Conservation (phyloP, 2,888 invertebrate genomes). For the Loripinus fragilis region DNA sequence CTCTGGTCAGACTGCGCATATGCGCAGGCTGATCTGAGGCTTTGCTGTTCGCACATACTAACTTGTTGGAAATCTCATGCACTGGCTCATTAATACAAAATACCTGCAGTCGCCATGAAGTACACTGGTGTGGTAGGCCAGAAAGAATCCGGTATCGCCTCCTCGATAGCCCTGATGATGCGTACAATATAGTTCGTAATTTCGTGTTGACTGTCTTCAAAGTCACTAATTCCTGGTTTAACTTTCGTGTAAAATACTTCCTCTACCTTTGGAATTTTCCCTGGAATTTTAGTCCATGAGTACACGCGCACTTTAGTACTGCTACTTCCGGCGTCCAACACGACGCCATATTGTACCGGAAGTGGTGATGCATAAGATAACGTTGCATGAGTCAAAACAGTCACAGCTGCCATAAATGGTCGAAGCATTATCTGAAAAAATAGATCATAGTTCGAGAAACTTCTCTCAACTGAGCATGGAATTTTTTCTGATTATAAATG, state of each 20-base stretch:
- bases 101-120: constrained; percentile 84
- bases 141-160: constrained; percentile 78
- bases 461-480: too few relatives aligned
- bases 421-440: constrained; percentile 8
- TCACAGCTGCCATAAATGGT: constrained; percentile 4
- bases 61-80: too few relatives aligned
- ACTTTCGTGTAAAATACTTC: constrained; percentile 64
- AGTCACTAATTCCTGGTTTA: constrained; percentile 67
- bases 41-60: too few relatives aligned
- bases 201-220: constrained; percentile 41
- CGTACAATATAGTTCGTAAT: constrained; percentile 76
- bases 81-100: too few relatives aligned
- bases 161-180: constrained; percentile 80
- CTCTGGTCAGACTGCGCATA: too few relatives aligned
- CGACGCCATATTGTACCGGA: constrained; percentile 81
- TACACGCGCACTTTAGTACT: constrained; percentile 84
- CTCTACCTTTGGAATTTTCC: constrained; percentile 56
- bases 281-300: constrained; percentile 75
- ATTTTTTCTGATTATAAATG: too few relatives aligned
- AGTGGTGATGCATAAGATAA: background rate
- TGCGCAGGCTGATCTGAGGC: too few relatives aligned
- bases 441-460: too few relatives aligned
- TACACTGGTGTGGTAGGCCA: constrained; percentile 83
- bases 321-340: constrained; percentile 85
- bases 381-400: background rate